Percentiles rank a stretch among this genome's conserved stretches.
Evolutionary conservation across 2,888 invertebrate genomes (phyloP).

Genomic region (Dicyrtoma fusca): DNA sequence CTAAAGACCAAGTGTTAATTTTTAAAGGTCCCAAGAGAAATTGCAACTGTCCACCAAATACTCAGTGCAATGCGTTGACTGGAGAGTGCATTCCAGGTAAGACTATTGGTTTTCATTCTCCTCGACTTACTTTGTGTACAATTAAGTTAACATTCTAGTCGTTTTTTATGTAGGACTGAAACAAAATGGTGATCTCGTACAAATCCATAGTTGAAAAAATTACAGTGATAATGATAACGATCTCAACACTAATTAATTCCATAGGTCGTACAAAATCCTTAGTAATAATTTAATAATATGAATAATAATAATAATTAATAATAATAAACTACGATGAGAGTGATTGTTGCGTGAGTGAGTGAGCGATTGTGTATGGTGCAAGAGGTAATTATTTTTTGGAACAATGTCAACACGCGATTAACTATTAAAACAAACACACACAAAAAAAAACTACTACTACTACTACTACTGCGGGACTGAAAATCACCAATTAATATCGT

Average conservation of each 20-base stretch:
- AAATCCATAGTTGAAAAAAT: no score
- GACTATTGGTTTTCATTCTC: constrained; percentile 10
- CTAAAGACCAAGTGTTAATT: no score
- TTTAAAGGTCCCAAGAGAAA: constrained; percentile 27
- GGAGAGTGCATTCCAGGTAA: constrained; percentile 41
- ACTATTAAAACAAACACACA: constrained; percentile 31
- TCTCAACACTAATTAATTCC: no score
- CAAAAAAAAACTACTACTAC: no score
- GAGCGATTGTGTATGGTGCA: constrained; percentile 18
- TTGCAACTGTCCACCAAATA: constrained; percentile 34
- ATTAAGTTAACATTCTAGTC: no score
- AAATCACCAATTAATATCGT: constrained; percentile 39
- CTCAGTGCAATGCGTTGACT: constrained; percentile 32
- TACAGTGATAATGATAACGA: no score
- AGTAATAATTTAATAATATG: constrained; percentile 1
- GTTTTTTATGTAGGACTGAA: no score
- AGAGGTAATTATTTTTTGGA: constrained; percentile 32
- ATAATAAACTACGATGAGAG: constrained; percentile 10
- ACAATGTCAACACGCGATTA: constrained; percentile 43
- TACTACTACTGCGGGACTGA: constrained; percentile 37
- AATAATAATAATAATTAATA: constrained; percentile 8
- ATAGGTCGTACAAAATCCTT: not conserved
- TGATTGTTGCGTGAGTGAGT: constrained; percentile 15
- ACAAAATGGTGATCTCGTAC: no score
- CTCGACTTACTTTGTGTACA: no score